phyloP scores from a whole-genome alignment of 1,140 invertebrate genomes.

The Zeugodacus cucurbitae region DNA sequence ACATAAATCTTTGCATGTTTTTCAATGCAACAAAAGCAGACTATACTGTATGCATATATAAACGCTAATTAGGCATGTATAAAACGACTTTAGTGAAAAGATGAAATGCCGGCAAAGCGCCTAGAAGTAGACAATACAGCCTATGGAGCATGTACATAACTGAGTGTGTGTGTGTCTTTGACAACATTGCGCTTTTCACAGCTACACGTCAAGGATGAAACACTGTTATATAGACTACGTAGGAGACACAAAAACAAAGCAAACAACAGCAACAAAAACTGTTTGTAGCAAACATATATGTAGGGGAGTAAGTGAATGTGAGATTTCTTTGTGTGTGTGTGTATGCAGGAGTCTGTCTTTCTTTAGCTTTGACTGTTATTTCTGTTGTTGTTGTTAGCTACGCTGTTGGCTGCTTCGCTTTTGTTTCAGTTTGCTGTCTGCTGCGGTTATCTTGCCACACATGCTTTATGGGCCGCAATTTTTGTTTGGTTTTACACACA shows the following conservation, averaged over 20 bases:
- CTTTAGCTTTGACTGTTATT: not conserved
- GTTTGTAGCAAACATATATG: not conserved
- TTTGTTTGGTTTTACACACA: slow-evolving; percentile 1
- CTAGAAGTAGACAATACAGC: slow-evolving; percentile 2
- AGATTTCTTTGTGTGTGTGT: not conserved
- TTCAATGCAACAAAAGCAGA: not conserved
- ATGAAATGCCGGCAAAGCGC: not conserved
- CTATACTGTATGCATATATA: no score
- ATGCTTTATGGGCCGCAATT: slow-evolving; percentile 34
- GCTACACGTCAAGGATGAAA: not conserved
- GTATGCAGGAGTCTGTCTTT: not conserved
- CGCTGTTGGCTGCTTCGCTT: not conserved
- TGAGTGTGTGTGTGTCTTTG: not conserved
- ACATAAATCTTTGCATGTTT: not conserved
- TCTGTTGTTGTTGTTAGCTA: no score
- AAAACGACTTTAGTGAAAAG: not conserved
- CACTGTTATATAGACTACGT: not conserved
- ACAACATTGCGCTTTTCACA: slow-evolving; percentile 22
- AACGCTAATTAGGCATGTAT: slow-evolving; percentile 23
- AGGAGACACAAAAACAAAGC: not conserved
- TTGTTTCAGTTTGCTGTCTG: slow-evolving; percentile 10
- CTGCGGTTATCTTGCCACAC: slow-evolving; percentile 35
- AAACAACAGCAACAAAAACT: not conserved
- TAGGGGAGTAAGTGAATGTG: not conserved
- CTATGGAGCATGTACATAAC: not conserved